A percentile compares a stretch with the other conserved stretches of the same genome.
Evolutionary conservation across 2,888 invertebrate species (phyloP).

Genomic region (Schrankia costaestrigalis): DNA sequence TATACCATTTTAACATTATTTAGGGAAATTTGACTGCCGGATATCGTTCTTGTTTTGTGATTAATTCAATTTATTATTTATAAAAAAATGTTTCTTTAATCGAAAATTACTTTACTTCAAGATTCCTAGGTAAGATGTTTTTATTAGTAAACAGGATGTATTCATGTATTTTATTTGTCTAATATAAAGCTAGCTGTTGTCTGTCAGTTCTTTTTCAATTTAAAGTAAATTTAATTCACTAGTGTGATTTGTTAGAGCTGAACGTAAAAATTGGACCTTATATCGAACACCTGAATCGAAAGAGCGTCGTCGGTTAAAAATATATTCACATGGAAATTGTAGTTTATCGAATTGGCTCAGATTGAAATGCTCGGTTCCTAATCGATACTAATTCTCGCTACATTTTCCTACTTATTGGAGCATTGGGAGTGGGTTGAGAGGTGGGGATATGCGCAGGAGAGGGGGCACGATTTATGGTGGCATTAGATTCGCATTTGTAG

Average conservation of each 20-base stretch:
- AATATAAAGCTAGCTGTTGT: not conserved
- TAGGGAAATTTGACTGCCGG: constrained; percentile 15
- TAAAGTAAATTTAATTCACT: constrained; percentile 15
- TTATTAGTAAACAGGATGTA: too few relatives aligned
- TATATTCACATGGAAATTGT: constrained; percentile 35
- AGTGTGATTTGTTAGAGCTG: constrained; percentile 6
- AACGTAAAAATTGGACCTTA: constrained; percentile 8
- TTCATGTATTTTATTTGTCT: not conserved
- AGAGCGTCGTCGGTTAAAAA: constrained; percentile 16
- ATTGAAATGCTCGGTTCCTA: constrained; percentile 58
- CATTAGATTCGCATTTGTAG: constrained; percentile 71
- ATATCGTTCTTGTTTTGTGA: constrained; percentile 18
- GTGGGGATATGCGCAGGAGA: constrained; percentile 46
- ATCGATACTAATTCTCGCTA: constrained; percentile 70
- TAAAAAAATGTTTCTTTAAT: constrained; percentile 19
- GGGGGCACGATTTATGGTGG: constrained; percentile 61
- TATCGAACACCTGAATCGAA: constrained; percentile 13
- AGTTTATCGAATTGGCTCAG: constrained; percentile 39
- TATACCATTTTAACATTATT: constrained; percentile 10
- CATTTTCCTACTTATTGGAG: constrained; percentile 51
- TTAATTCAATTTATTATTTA: constrained; percentile 32
- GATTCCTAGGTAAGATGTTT: too few relatives aligned
- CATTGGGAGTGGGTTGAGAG: constrained; percentile 31
- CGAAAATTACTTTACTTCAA: constrained; percentile 21
- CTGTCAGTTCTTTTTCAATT: constrained; percentile 4